Percentiles rank a stretch among this genome's conserved stretches.
Evolutionary conservation across 2,888 invertebrate species (phyloP).

Genomic region (Apeira syringaria): DNA sequence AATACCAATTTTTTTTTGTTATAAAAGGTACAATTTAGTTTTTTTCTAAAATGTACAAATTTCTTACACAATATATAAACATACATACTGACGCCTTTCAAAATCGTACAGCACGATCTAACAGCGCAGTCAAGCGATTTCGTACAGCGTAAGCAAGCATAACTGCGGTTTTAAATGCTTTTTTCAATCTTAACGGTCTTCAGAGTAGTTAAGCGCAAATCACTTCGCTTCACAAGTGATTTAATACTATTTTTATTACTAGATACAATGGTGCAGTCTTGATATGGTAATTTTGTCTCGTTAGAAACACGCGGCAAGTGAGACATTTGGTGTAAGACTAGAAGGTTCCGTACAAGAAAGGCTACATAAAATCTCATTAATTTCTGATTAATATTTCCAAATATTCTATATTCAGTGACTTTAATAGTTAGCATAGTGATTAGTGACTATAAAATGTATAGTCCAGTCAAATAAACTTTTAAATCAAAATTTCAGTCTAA

Average conservation of each 20-base stretch:
- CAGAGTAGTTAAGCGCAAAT: slow-evolving; percentile 11
- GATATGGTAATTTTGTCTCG: slow-evolving; percentile 24
- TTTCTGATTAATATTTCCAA: too few species aligned
- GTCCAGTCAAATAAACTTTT: too few species aligned
- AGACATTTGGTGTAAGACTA: slow-evolving; percentile 3
- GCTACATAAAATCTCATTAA: too few species aligned
- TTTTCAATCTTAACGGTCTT: slow-evolving; percentile 11
- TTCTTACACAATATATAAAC: too few species aligned
- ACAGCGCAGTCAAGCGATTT: slow-evolving; percentile 2
- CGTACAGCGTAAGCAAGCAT: slow-evolving; percentile 4
- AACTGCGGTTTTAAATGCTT: slow-evolving; percentile 13
- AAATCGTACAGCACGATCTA: slow-evolving; percentile 11
- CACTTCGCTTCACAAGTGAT: slow-evolving; percentile 20
- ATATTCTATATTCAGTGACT: too few species aligned
- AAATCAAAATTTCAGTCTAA: too few species aligned
- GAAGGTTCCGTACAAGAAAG: slow-evolving; percentile 4
- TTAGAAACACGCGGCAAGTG: slow-evolving; percentile 7
- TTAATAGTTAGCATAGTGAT: too few species aligned
- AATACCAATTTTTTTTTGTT: too few species aligned
- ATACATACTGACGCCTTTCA: too few species aligned
- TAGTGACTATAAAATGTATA: too few species aligned
- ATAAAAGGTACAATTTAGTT: too few species aligned
- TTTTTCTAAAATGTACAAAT: too few species aligned
- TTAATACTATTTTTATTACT: slow-evolving; percentile 23
- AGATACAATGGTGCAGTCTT: slow-evolving; percentile 29